A percentile compares a stretch with the other conserved stretches of the same genome.
phyloP scores from a whole-genome alignment of 2,113 vertebrate species.

The Nicator chloris region DNA sequence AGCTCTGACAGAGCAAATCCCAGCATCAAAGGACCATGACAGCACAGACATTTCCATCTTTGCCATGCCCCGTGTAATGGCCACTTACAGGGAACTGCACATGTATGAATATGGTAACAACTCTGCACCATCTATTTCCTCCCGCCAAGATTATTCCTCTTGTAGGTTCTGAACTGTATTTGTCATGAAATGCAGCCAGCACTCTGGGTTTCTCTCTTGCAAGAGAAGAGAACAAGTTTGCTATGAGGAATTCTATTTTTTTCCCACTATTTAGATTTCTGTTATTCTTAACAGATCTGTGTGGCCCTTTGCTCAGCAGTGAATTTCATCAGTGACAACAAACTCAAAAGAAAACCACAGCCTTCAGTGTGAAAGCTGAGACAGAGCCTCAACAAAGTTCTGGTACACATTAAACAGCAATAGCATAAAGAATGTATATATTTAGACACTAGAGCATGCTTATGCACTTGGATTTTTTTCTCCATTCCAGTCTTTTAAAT shows the following conservation, averaged over 20 bases:
- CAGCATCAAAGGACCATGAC: not conserved
- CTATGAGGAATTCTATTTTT: not conserved
- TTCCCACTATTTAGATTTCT: not conserved
- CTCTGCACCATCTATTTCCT: not conserved
- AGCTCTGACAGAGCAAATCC: rapidly evolving
- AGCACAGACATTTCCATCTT: not conserved
- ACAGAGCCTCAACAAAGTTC: not conserved
- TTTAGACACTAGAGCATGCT: not conserved
- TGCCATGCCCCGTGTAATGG: not conserved
- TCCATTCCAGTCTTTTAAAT: not conserved
- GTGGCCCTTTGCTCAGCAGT: not conserved
- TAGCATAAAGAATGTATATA: not conserved
- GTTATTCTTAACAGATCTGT: not conserved
- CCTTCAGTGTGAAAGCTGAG: not conserved
- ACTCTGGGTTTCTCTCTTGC: not conserved
- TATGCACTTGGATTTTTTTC: not conserved
- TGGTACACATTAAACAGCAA: not conserved
- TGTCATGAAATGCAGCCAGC: not conserved
- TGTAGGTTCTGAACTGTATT: not conserved
- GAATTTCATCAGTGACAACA: not conserved
- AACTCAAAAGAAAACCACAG: not conserved
- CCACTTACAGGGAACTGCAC: not conserved
- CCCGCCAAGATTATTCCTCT: not conserved
- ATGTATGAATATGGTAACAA: not conserved
- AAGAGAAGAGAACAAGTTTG: not conserved